These are phyloP conservation scores for Microtus oregoni DNA, from an alignment of 2,113 vertebrate genomes.

Conservation along the genomic window DNA sequence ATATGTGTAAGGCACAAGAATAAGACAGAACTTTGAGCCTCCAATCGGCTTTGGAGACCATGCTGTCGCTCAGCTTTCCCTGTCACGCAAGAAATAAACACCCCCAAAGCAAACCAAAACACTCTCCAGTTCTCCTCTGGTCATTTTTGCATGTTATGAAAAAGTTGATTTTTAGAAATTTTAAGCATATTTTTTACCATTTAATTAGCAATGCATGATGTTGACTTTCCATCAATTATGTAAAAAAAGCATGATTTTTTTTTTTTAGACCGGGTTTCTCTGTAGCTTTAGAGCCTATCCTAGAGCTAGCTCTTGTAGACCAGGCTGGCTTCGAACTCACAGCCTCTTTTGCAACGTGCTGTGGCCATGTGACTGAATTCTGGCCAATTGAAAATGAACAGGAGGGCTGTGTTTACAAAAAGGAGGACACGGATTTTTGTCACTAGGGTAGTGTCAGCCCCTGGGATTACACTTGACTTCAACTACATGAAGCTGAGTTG, in stretches of 20 bases:
- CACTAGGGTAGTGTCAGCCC: not conserved
- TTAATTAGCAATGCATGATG: not conserved
- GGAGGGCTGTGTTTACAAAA: not conserved
- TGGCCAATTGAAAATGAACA: too few species aligned
- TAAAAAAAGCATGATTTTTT: constrained; percentile 29
- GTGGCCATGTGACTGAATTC: too few species aligned
- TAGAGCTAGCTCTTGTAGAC: too few species aligned
- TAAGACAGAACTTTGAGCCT: not conserved
- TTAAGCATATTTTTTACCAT: not conserved
- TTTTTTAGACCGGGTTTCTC: too few species aligned
- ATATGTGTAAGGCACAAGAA: not conserved
- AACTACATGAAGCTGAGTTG: not conserved
- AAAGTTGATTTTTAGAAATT: constrained; percentile 28
- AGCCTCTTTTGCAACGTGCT: too few species aligned
- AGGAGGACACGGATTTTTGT: not conserved
- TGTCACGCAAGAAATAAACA: not conserved
- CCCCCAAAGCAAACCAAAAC: not conserved
- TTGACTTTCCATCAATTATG: constrained; percentile 36
- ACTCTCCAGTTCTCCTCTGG: not conserved
- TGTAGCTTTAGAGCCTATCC: too few species aligned
- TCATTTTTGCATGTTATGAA: not conserved
- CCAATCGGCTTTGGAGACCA: not conserved
- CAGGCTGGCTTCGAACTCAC: too few species aligned
- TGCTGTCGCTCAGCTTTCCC: not conserved
- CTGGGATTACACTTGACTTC: not conserved